Percentiles rank a stretch among this genome's conserved stretches.
phyloP scores from a whole-genome alignment of 2,113 vertebrate species.

The Papio anubis region DNA sequence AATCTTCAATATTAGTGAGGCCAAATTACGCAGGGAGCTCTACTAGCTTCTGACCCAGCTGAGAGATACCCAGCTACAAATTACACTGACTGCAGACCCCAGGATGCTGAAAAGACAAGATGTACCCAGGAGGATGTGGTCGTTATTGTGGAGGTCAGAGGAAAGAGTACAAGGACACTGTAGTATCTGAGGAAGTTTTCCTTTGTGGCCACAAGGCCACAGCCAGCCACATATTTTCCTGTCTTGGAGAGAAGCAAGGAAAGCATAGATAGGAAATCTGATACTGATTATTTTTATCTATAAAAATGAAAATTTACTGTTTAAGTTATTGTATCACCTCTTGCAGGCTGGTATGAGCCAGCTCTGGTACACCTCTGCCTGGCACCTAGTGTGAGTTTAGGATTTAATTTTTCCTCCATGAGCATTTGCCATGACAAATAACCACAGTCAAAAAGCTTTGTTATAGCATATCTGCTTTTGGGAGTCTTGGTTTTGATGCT shows the following conservation, averaged over 20 bases:
- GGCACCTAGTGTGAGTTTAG: not conserved
- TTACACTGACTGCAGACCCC: not conserved
- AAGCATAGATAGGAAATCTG: not conserved
- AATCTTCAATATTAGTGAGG: no score
- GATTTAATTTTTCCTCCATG: not conserved
- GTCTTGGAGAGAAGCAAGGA: not conserved
- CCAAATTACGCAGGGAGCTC: not conserved
- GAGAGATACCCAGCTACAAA: not conserved
- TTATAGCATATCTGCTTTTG: not conserved
- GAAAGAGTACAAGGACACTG: not conserved
- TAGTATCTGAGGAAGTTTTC: not conserved
- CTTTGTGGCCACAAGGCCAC: not conserved
- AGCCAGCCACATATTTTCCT: slow-evolving; percentile 3
- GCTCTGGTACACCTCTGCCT: not conserved
- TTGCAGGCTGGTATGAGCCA: not conserved
- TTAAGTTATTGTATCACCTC: not conserved
- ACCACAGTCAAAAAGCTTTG: not conserved
- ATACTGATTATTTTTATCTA: not conserved
- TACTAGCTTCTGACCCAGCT: not conserved
- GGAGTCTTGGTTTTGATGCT: not conserved
- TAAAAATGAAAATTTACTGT: not conserved
- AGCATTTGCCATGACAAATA: not conserved
- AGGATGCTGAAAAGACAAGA: not conserved
- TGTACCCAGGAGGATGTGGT: not conserved
- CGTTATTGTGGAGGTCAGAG: not conserved